These are phyloP conservation scores for Caenorhabditis macrosperma DNA, from an alignment of 2,888 invertebrate genomes.

Conservation along the genomic window DNA sequence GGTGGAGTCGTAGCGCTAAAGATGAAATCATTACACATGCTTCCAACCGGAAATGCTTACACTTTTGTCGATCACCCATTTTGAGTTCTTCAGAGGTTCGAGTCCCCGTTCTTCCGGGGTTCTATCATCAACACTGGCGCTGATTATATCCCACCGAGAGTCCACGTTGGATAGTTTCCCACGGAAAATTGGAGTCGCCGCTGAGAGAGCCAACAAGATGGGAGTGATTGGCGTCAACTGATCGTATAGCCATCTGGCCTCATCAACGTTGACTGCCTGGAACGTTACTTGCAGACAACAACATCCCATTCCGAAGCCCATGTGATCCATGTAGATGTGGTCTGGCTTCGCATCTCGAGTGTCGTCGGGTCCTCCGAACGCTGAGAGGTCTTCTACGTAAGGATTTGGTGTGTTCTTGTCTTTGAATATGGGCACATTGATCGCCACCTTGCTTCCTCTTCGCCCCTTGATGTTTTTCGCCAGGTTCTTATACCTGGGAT, in stretches of 20 bases:
- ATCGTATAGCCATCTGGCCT: slow-evolving; percentile 96
- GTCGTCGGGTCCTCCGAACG: slow-evolving; percentile 68
- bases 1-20: slow-evolving; percentile 91
- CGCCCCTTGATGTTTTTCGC: slow-evolving; percentile 93
- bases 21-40: background rate
- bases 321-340: slow-evolving; percentile 97
- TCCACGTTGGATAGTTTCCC: slow-evolving; percentile 92
- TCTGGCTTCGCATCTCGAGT: slow-evolving; percentile 87
- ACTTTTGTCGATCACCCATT: slow-evolving; percentile 91
- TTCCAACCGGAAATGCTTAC: slow-evolving; percentile 71
- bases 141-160: slow-evolving; percentile 97
- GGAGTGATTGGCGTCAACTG: slow-evolving; percentile 97
- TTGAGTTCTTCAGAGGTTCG: slow-evolving; percentile 82
- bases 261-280: slow-evolving; percentile 92
- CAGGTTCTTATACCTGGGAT: slow-evolving; percentile 88
- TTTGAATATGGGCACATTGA: slow-evolving; percentile 92
- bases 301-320: slow-evolving; percentile 99
- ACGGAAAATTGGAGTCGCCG: slow-evolving; percentile 94
- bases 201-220: slow-evolving; percentile 96
- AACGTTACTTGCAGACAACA: slow-evolving; percentile 84
- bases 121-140: slow-evolving; percentile 95
- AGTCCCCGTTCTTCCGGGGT: slow-evolving; percentile 92
- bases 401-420: slow-evolving; percentile 91
- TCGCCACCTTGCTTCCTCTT: slow-evolving; percentile 94
- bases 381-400: slow-evolving; percentile 83